Base-by-base conservation (phyloP, 2,797 vertebrate species). In the Ctenopoma multispine region DNA sequence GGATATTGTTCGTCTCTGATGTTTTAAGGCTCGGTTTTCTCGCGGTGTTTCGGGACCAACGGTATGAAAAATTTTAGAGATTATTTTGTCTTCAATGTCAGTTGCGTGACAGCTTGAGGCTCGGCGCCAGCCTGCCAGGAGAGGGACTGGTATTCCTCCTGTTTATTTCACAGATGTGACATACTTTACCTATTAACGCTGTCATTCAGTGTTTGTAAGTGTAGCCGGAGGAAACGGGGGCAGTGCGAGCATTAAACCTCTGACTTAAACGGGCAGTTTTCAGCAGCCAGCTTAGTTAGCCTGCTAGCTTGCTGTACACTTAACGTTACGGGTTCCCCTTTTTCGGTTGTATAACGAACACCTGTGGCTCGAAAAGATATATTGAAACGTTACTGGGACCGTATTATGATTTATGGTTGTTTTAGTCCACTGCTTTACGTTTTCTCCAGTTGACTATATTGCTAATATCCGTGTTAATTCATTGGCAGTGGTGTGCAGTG, bases 91-190 rank as follows among this genome's bases (percentile, higher is more conserved):
- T 74, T 82, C 85, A 82, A 83, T 90, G 90, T 91, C 87, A 90
- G 90, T 89, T 91, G 90, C 91, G 89, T 93, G 92, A 93, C 92
- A 92, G 90, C 87, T 86, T 43, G 79, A 54, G 81, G 86, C 86
- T 85, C 76, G 66, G 59, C 67, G 81, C 61, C 86, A 87, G 84
- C 84, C 64, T 38, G 70, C 68, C 46, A 8, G 48, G 38, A 55
- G 57, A 54, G 13, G 36, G 36, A 29, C 43, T 57, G 18, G 24
- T 75, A 63, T 77, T 75, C 41, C 20, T 9, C 4, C 9, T 29
- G 34, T 66, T 69, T 76, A 43, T 77, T 51, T 4, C 38, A 8
- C 54, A 5, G 43, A 55, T 41, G 55, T 10, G 49, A 50, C 20
- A 47, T 4, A 58, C 29, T 46, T 57, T 58, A 38, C 21, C 55